Conservation (phyloP, 2,888 invertebrate species). For the Nipponacmea schrenckii region DNA sequence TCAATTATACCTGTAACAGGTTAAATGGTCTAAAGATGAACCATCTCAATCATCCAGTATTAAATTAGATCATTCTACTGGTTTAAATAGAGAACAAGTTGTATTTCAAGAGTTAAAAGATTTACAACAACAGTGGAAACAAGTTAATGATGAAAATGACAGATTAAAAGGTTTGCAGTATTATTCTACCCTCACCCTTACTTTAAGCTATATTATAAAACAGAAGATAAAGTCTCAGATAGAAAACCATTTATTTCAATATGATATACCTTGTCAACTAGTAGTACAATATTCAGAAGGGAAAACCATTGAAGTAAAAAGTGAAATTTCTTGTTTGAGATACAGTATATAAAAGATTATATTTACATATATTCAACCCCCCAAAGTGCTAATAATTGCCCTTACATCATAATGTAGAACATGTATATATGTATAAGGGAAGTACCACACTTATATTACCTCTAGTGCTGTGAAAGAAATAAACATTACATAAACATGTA, state of each 20-base stretch:
- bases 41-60: slow-evolving; percentile 42
- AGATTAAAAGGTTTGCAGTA: slow-evolving; percentile 38
- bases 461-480: no score
- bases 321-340: no score
- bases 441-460: no score
- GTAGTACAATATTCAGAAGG: not conserved
- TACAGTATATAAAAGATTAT: no score
- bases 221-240: not conserved
- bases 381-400: no score
- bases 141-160: slow-evolving; percentile 41
- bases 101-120: slow-evolving; percentile 40
- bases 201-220: not conserved
- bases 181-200: no score
- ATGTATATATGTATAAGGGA: no score
- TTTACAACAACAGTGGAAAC: slow-evolving; percentile 44
- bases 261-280: not conserved
- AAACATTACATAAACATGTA: no score
- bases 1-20: slow-evolving; percentile 26
- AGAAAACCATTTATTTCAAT: not conserved
- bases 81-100: slow-evolving; percentile 24
- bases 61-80: slow-evolving; percentile 26
- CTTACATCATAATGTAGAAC: no score
- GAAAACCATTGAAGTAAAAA: no score
- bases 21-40: slow-evolving; percentile 44
- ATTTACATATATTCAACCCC: no score